Evolutionary conservation across 2,113 vertebrate species (phyloP).

Genomic region (Trematomus loennbergii): DNA sequence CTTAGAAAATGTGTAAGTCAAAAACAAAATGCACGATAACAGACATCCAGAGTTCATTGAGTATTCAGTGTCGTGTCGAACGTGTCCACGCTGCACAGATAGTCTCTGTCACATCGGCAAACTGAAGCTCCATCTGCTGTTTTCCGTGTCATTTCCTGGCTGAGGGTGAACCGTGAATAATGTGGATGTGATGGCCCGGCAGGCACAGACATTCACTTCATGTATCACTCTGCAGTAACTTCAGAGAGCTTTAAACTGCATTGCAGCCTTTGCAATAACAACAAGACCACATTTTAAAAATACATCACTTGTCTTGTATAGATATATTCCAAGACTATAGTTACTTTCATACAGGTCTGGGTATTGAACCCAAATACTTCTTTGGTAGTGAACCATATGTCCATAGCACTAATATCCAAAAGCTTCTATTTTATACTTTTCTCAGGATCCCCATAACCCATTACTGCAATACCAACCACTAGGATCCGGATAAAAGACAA

Average conservation of each 20-base stretch:
- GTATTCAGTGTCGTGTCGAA: background rate
- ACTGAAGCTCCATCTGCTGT: slow-evolving; percentile 70
- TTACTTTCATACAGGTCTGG: too few relatives aligned
- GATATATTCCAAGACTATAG: background rate
- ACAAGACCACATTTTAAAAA: background rate
- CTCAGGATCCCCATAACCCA: too few relatives aligned
- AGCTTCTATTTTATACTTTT: background rate
- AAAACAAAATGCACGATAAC: background rate
- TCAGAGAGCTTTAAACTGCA: background rate
- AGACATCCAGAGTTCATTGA: background rate
- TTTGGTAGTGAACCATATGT: too few relatives aligned
- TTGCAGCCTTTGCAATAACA: background rate
- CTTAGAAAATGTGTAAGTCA: background rate
- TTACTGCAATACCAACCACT: too few relatives aligned
- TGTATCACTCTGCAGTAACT: slow-evolving; percentile 24
- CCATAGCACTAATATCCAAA: background rate
- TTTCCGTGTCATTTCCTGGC: slow-evolving; percentile 54
- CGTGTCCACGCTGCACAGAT: slow-evolving; percentile 25
- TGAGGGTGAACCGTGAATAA: slow-evolving; percentile 70
- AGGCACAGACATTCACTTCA: slow-evolving; percentile 39
- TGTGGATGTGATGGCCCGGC: slow-evolving; percentile 42
- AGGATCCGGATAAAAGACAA: too few relatives aligned
- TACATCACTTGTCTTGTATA: background rate
- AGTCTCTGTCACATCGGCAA: slow-evolving; percentile 35
- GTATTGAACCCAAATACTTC: background rate